Evolutionary conservation across 2,797 vertebrate genomes (phyloP).

Genomic region (Halcyon smyrnensis): DNA sequence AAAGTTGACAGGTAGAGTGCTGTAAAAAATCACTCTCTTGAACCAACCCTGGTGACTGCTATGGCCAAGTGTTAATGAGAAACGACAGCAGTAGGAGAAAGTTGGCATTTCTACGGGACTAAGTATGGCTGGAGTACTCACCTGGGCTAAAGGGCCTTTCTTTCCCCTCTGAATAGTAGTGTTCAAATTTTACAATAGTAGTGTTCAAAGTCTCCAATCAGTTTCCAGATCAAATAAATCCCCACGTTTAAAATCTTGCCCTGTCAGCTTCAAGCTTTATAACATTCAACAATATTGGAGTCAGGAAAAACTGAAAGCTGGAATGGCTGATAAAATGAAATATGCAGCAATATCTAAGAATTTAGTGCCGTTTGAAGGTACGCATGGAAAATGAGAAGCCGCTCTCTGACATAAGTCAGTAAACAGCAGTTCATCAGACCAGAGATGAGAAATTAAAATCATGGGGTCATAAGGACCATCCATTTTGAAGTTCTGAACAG

Average conservation of each 20-base stretch:
- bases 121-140: background rate
- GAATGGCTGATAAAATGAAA: background rate
- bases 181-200: background rate
- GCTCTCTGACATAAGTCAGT: background rate
- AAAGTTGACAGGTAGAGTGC: background rate
- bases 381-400: background rate
- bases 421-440: background rate
- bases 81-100: background rate
- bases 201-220: background rate
- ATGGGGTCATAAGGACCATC: background rate
- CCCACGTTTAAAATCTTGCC: background rate
- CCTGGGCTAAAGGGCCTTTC: background rate
- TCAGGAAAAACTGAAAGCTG: background rate
- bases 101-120: background rate
- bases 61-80: background rate
- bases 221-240: background rate
- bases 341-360: background rate
- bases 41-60: background rate
- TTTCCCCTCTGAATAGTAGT: background rate
- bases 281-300: background rate
- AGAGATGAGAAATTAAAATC: background rate
- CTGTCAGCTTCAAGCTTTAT: background rate
- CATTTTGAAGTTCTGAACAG: background rate
- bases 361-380: background rate
- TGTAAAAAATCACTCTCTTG: background rate